Evolutionary conservation across 1,140 invertebrate species (phyloP), one percentile per base, ranked within the genome.

Genomic region (Aphidius ervi): DNA sequence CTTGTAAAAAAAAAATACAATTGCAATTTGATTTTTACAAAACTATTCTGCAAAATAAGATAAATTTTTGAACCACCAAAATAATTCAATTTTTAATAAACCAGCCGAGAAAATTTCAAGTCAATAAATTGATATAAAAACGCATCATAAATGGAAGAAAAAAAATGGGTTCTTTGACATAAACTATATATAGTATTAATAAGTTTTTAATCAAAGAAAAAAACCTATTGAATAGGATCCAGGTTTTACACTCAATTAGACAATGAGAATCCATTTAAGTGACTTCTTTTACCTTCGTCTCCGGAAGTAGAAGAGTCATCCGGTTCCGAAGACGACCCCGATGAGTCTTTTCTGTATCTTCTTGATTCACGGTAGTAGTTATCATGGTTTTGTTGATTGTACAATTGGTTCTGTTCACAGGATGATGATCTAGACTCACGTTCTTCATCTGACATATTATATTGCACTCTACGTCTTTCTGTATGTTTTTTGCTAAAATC

Each of bases 231-330:
- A 31, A 31, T 3, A 31, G 23, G 4, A 31, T 31, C 4, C 23
- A 31, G 4, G 23, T 31, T 31, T 31, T 31, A 31, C 23, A 4
- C 1, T 31, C 16, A 37, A 50, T 52, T 9, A 40, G 4, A 54
- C 10, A 54, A 54, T 54, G 41, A 37, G 23, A 52, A 52, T 2
- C 49, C 49, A 5, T 52, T 3, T 52, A 31, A 52, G 39, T 48
- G 47, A 54, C 42, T 46, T 48, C 2, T 41, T 62, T 65, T 77
- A 80, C 78, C 78, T 80, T 80, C 78, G 67, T 80, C 78, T 67
- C 76, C 75, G 63, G 78, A 79, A 65, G 75, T 75, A 56, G 77
- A 79, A 62, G 76, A 77, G 66, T 78, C 75, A 56, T 79, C 77
- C 62, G 71, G 72, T 64, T 78, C 77, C 60, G 75, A 71, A 60